These are phyloP conservation scores for Zaprionus inermis DNA, from an alignment of 1,140 invertebrate genomes.

Conservation along the genomic window DNA sequence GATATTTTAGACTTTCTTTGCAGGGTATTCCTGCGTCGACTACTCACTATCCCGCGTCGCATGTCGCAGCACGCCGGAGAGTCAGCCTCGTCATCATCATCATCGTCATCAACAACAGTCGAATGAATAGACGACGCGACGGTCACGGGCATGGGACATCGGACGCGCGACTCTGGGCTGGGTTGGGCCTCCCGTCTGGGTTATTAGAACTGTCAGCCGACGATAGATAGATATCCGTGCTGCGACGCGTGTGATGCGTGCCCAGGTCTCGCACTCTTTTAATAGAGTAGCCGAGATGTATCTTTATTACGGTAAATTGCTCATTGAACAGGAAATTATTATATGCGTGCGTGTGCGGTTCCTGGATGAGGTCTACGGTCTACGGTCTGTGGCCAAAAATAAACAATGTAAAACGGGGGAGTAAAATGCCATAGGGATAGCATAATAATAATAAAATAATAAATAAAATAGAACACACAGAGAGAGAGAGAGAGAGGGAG, in stretches of 20 bases:
- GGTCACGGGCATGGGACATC: neutral
- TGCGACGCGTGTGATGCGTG: conserved; percentile 23
- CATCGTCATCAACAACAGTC: conserved; percentile 8
- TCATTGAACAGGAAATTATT: conserved; percentile 83
- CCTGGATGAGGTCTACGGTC: conserved; percentile 7
- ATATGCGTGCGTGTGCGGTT: conserved; percentile 56
- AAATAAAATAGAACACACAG: conserved; percentile 6
- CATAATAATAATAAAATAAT: conserved; percentile 32
- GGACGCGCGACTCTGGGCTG: neutral
- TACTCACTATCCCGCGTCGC: neutral
- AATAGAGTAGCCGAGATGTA: conserved; percentile 73
- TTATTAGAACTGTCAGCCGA: conserved; percentile 25
- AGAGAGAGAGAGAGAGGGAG: neutral
- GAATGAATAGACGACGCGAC: neutral
- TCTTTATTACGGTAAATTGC: conserved; percentile 80
- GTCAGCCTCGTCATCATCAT: conserved; percentile 18
- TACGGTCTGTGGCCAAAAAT: conserved; percentile 14
- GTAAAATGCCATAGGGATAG: conserved; percentile 1
- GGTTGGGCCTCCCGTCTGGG: conserved; percentile 11
- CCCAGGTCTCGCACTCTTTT: conserved; percentile 16
- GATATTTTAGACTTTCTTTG: no score
- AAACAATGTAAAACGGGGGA: conserved; percentile 22
- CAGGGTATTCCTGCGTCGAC: neutral
- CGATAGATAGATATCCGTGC: conserved; percentile 27
- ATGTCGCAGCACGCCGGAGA: conserved; percentile 24